phyloP scores from a whole-genome alignment of 2,888 invertebrate species.

The Microdon myrmicae region DNA sequence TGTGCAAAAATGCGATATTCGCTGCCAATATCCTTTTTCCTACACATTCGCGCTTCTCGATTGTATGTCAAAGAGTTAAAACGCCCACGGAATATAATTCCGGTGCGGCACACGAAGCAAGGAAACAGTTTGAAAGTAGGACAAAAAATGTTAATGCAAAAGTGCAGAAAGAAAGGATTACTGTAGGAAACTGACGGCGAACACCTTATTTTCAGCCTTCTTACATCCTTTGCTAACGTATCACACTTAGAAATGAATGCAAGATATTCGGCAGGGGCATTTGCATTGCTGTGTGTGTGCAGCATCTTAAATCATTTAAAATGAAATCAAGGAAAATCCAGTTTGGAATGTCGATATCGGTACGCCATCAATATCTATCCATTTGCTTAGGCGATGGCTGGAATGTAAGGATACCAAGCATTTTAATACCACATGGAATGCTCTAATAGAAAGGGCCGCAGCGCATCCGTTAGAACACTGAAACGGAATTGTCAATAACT shows the following conservation, averaged over 20 bases:
- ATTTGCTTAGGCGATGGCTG: no score
- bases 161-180: slow-evolving; percentile 6
- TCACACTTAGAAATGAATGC: slow-evolving; percentile 32
- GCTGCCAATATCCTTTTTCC: slow-evolving; percentile 44
- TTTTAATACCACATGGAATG: no score
- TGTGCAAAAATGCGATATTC: slow-evolving; percentile 49
- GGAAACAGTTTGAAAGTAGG: slow-evolving; percentile 40
- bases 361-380: slow-evolving; percentile 51
- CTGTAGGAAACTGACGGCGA: slow-evolving; percentile 14
- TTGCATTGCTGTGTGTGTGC: neutral
- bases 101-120: no score
- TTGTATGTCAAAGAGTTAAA: no score
- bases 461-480: no score
- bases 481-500: no score
- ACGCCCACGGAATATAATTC: no score
- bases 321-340: slow-evolving; percentile 49
- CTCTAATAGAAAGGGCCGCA: no score
- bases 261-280: slow-evolving; percentile 18
- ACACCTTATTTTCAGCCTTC: slow-evolving; percentile 5
- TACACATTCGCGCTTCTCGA: neutral
- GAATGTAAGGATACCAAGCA: no score
- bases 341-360: slow-evolving; percentile 51
- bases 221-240: slow-evolving; percentile 12
- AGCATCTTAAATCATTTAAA: slow-evolving; percentile 40
- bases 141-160: slow-evolving; percentile 29